Base-by-base conservation (phyloP, 2,113 vertebrate genomes). In the Hemibagrus wyckioides region DNA sequence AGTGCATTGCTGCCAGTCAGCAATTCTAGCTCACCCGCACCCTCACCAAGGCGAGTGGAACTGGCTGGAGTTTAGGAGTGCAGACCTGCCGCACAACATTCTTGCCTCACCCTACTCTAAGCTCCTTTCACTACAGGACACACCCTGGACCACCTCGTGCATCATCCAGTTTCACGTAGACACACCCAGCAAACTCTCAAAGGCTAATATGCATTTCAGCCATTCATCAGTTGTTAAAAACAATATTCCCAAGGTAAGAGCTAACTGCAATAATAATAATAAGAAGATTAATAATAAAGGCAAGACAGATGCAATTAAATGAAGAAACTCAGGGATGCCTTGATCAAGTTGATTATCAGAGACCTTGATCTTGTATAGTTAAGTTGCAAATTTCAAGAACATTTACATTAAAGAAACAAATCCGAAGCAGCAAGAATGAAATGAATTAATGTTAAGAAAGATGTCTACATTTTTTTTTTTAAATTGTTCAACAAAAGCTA, bases 81-180 rank as follows among this genome's bases (percentile, higher is more conserved):
- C 61, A 69, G 69, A 73, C 87, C 48, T 81, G 85, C 65, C 33
- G 25, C 25, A 52, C 81, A 17, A 54, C 89, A 90, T 90, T 90
- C 87, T 54, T 65, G 21, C 39, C 76, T 73, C 87, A 65, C 85
- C 86, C 84, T 73, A 71, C 67, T 44, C 57, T 23, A 50, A 71
- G 13, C 25, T 33, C 44, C 25, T 48, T 77, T 80, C 9, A 82
- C n/a, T 77, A 84, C 65, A 33, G 4, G 23, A 67, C 84, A 86
- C 85, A 73, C 89, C 89, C 28, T 81, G 76, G 44, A 52, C 57
- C 80, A 77, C 76, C 52, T 63, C 73, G 57, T 59, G 67, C 21
- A 77, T 65, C 54, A 80, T 52, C 56, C 41, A 80, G 77, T 65
- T 50, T 80, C 86, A 88, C 76, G n/a, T n/a, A 21, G 36, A 57